Evolutionary conservation across 2,113 vertebrate genomes (phyloP), one percentile per base, ranked within the genome.

Genomic region (Percina caprodes): DNA sequence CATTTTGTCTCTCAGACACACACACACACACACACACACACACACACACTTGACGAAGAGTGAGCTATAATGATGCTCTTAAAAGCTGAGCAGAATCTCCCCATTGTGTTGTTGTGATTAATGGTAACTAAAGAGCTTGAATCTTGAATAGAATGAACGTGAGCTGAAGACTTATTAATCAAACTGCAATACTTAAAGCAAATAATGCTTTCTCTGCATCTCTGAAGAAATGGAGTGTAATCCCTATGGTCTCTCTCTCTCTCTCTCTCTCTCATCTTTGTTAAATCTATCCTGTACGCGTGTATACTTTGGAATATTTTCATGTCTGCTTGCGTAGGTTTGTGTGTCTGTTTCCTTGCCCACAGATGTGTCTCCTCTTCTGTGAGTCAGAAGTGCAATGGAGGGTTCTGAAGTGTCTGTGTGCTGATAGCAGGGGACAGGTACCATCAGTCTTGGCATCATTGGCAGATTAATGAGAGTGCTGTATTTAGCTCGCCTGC

Each of bases 401-500:
- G 55, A 86, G 81, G 75, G 77, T 67, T 79, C 69, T 58, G 75
- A 87, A 72, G 80, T 65, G 77, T 79, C 55, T 83, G 77, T 67
- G 72, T 74, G 74, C 86, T 78, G 86, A 92, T 86, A 81, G 73
- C 83, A 75, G 30, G 46, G 72, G 75, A 80, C 87, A 88, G 83
- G 77, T 74, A 73, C 68, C 91, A 90, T 93, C 85, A 82, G 79
- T 87, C 91, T 81, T 54, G 48, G 79, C 80, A 83, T 91, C 84
- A 88, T 48, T 74, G 80, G 77, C 78, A 89, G 88, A 92, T 91
- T 86, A 92, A 92, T 86, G 85, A 87, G 77, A 51, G 80, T 1
- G 83, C 86, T 85, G 87, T 84, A 86, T 93, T 92, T 92, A 92
- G 87, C 72, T 82, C 39, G 2, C 61, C 62, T 45, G 80, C 60